Evolutionary conservation across 2,888 invertebrate species (phyloP).

Genomic region (Drosophila sordidula): DNA sequence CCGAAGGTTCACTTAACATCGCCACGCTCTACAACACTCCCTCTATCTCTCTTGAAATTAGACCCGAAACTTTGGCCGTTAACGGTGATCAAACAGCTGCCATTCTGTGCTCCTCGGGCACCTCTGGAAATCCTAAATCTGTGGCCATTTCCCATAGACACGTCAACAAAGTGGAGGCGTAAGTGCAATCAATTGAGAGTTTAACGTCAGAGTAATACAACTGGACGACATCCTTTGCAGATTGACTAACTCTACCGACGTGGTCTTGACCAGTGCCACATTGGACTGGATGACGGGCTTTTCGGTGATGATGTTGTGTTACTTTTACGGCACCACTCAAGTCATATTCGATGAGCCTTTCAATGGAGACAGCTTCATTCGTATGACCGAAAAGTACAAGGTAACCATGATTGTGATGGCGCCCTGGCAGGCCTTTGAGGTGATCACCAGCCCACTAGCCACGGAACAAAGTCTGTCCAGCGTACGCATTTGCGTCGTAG

Average conservation of each 20-base stretch:
- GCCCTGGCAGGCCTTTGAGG: conserved; percentile 59
- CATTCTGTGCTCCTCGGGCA: conserved; percentile 76
- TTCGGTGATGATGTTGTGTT: conserved; percentile 34
- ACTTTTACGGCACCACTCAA: conserved; percentile 49
- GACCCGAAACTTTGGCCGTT: conserved; percentile 38
- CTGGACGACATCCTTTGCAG: conserved; percentile 9
- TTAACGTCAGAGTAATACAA: not conserved
- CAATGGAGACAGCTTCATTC: conserved; percentile 55
- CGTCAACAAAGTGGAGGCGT: conserved; percentile 41
- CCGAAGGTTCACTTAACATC: accelerated
- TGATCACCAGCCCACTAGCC: conserved; percentile 50
- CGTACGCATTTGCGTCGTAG: conserved; percentile 27
- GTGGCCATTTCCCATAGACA: conserved; percentile 61
- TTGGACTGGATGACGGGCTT: conserved; percentile 77
- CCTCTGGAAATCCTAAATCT: conserved; percentile 72
- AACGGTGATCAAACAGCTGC: conserved; percentile 55
- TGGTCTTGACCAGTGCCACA: conserved; percentile 61
- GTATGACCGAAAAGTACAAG: conserved; percentile 62
- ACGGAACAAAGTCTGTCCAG: conserved; percentile 31
- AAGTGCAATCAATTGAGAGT: conserved; percentile 16
- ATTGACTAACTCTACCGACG: conserved; percentile 33
- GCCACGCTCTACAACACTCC: not conserved
- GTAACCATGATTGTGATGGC: conserved; percentile 52
- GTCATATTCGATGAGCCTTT: conserved; percentile 68
- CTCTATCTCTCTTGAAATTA: not conserved